Percentiles rank a stretch among this genome's conserved stretches.
These are phyloP conservation scores for Axea sp. DNA, from an alignment of 2,888 invertebrate species.

Conservation along the genomic window DNA sequence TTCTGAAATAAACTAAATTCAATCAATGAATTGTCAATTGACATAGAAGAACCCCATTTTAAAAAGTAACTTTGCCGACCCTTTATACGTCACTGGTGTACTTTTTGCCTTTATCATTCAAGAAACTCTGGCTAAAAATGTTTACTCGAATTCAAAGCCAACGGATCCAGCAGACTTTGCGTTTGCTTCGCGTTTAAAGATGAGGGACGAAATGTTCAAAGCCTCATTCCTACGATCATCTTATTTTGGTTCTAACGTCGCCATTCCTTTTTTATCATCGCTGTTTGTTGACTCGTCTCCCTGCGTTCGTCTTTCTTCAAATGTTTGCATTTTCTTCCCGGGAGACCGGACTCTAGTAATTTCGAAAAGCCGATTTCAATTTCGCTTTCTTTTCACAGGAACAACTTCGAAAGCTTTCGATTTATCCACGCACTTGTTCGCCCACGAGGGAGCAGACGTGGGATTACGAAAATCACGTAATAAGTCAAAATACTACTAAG, in stretches of 20 bases:
- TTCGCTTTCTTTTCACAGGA: constrained; percentile 73
- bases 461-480: constrained; percentile 60
- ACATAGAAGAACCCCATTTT: constrained; percentile 13
- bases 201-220: constrained; percentile 72
- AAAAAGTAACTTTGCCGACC: constrained; percentile 23
- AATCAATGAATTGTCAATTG: constrained; percentile 34
- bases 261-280: constrained; percentile 55
- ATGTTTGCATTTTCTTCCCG: constrained; percentile 77
- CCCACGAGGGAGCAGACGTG: constrained; percentile 47
- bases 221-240: constrained; percentile 55
- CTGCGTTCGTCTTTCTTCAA: constrained; percentile 46
- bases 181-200: constrained; percentile 65
- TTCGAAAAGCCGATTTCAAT: constrained; percentile 79
- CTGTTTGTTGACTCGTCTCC: constrained; percentile 53
- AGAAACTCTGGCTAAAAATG: constrained; percentile 64
- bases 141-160: constrained; percentile 69
- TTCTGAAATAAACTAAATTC: constrained; percentile 4
- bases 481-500: constrained; percentile 50
- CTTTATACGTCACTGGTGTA: constrained; percentile 32
- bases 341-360: constrained; percentile 72
- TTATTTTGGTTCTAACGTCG: constrained; percentile 31
- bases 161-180: constrained; percentile 65
- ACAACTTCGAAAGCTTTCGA: constrained; percentile 70
- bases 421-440: constrained; percentile 60
- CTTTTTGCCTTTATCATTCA: constrained; percentile 41